Evolutionary conservation across 2,113 vertebrate genomes (phyloP).

Genomic region (Pseudopipra pipra): DNA sequence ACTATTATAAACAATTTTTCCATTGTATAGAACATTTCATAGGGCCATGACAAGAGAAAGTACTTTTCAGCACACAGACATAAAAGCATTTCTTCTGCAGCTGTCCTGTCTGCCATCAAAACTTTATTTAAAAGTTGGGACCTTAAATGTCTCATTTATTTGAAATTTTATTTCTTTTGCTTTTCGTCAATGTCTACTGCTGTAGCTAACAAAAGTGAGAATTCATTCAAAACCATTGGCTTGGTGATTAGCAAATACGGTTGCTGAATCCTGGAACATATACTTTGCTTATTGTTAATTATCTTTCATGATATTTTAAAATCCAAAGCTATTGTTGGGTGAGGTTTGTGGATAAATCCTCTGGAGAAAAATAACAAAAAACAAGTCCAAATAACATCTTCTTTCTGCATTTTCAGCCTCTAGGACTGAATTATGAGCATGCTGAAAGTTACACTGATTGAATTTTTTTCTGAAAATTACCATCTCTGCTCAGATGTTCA

Average conservation of each 20-base stretch:
- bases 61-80: background rate
- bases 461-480: background rate
- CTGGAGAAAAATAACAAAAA: background rate
- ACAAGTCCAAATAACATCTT: background rate
- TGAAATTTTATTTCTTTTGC: conserved; percentile 8
- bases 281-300: background rate
- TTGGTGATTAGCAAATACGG: background rate
- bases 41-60: background rate
- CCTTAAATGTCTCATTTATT: background rate
- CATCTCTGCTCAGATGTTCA: background rate
- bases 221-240: background rate
- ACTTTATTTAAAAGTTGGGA: background rate
- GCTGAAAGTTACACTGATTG: background rate
- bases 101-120: background rate
- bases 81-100: background rate
- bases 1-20: background rate
- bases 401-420: background rate
- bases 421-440: background rate
- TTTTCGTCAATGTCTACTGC: background rate
- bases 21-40: background rate
- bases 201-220: background rate
- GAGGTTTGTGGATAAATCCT: background rate
- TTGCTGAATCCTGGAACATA: background rate
- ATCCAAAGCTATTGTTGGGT: background rate
- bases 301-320: background rate